Evolutionary conservation across 2,113 vertebrate genomes (phyloP), one percentile per base, ranked within the genome.

Genomic region (Tachysurus vachellii): DNA sequence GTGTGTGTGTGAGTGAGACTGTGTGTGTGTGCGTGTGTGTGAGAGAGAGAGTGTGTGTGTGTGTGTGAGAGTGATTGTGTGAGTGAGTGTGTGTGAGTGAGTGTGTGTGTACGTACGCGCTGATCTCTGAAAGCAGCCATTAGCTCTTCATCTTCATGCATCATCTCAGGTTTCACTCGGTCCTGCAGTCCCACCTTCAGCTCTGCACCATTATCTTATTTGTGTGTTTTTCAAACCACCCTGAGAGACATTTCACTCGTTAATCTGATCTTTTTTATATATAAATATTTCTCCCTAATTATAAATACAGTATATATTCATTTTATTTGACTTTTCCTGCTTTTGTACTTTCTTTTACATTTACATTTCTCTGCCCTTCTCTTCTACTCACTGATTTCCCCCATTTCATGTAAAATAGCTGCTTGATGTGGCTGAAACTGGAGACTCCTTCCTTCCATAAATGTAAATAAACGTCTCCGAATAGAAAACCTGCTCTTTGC

Each of bases 41-140:
- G 36, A 36, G 36, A 36, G 36, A 36, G 36, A 1, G 36, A 1
- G 36, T 36, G 36, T 36, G 98, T 99, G 95, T 87, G 93, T 1
- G 26, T 10, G 50, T 0, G 76, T 19, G 76, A 9, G 70, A 8
- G 62, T 3, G n/a, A n/a, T n/a, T n/a, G n/a, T n/a, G 21, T 2
- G 56, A 0, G 50, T 10, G 56, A 11, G 36, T 36, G 36, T 36
- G 36, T 1, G 36, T 36, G 36, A 1, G 36, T 36, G 36, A 1
- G 76, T 19, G 76, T 17, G 36, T 36, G 36, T 36, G 36, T 36
- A 36, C 36, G 36, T 36, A 36, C 2, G 36, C 36, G 73, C 73
- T 4, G 42, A 53, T n/a, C 36, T 44, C 21, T 23, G 17, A 73
- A 23, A 73, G 19, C 71, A 73, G 17, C 71, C 36, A 23, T 47